Evolutionary conservation across 2,888 invertebrate genomes (phyloP).

Genomic region (Stegophylla sp.): DNA sequence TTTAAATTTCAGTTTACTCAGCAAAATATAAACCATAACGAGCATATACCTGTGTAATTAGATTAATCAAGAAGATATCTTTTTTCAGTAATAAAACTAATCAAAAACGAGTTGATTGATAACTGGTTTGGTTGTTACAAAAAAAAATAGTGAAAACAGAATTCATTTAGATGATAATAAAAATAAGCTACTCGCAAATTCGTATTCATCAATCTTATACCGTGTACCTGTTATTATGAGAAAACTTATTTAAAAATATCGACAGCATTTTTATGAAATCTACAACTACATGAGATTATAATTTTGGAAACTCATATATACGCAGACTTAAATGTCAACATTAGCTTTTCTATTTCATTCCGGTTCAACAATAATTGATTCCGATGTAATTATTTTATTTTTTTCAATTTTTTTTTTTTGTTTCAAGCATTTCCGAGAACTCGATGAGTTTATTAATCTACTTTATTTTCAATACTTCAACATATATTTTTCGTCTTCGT

Average conservation of each 20-base stretch:
- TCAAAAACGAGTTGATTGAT: slow-evolving; percentile 46
- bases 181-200: slow-evolving; percentile 13
- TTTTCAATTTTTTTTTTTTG: too few species aligned
- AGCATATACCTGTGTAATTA: slow-evolving; percentile 20
- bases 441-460: not conserved
- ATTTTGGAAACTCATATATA: not conserved
- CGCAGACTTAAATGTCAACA: not conserved
- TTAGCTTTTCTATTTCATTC: slow-evolving; percentile 19
- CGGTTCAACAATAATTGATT: slow-evolving; percentile 19
- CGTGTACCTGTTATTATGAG: not conserved
- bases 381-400: slow-evolving; percentile 11
- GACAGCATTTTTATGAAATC: not conserved
- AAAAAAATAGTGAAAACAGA: slow-evolving; percentile 10
- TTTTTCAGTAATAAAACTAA: slow-evolving; percentile 22
- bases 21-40: slow-evolving; percentile 31
- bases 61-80: slow-evolving; percentile 47
- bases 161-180: not conserved
- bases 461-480: not conserved
- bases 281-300: not conserved
- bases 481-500: too few species aligned
- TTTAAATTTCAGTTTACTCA: slow-evolving; percentile 8
- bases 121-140: slow-evolving; percentile 38
- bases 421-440: not conserved
- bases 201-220: not conserved
- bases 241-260: not conserved